phyloP scores from a whole-genome alignment of 2,113 vertebrate genomes.

The Kryptolebias marmoratus region DNA sequence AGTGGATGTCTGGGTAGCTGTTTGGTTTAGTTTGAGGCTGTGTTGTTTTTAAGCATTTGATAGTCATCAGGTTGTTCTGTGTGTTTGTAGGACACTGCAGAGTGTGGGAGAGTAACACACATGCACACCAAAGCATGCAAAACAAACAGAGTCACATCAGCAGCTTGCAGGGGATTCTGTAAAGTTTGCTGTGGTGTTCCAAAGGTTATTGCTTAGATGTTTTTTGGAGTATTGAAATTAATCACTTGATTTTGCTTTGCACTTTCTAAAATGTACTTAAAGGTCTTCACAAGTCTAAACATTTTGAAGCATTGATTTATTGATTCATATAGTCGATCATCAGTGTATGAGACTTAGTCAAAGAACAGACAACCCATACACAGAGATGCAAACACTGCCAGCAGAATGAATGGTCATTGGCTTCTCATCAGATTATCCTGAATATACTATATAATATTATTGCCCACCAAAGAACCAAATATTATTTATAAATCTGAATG shows the following conservation, averaged over 20 bases:
- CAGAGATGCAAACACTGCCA: no score
- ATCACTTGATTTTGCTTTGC: not conserved
- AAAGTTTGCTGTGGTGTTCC: conserved; percentile 13
- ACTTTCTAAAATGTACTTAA: not conserved
- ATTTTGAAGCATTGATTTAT: not conserved
- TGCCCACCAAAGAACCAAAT: no score
- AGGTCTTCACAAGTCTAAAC: not conserved
- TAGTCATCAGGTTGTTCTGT: conserved; percentile 52
- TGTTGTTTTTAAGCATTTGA: conserved; percentile 67
- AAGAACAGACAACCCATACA: no score
- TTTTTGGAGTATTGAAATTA: not conserved
- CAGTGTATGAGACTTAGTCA: no score
- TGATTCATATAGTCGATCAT: no score
- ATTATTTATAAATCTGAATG: not conserved
- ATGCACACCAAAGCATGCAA: conserved; percentile 30
- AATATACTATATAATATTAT: no score
- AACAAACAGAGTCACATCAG: conserved; percentile 13
- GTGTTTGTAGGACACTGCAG: conserved; percentile 18
- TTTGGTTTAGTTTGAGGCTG: conserved; percentile 63
- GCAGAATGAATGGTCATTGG: no score
- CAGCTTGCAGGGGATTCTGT: not conserved
- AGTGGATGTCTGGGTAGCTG: conserved; percentile 59
- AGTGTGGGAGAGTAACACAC: conserved; percentile 54
- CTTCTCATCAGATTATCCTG: no score
- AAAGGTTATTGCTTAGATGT: conserved; percentile 9